Evolutionary conservation across 30 jellyfish, hydroid and myxozoan genomes (phyloP), one percentile per base, ranked within the genome.

Genomic region (Aurelia aurita complex sp. Pacific): DNA sequence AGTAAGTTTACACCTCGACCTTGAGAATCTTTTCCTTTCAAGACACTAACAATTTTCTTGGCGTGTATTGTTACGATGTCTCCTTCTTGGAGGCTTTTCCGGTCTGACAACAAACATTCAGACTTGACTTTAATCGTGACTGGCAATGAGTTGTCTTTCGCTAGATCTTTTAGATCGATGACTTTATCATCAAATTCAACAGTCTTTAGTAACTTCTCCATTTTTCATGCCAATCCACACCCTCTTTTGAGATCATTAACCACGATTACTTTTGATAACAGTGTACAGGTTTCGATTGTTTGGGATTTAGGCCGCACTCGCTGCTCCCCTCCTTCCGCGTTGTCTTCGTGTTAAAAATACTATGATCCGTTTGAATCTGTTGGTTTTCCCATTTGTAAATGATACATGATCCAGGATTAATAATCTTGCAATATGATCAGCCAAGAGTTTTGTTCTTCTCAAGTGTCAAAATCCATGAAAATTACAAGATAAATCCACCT

Each of bases 1-100:
- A 95, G 86, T 61, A 92, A 73, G 17, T 23, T 61, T 6, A 92
- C 73, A 50, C 40, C 57, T 64, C 88, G 57, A 11, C 97, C 98
- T 15, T 88, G 71, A 10, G 53, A 76, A 83, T 92, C 98, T n/a
- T 69, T 76, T 3, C 97, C 98, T 32, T 74, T 61, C 62, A 92
- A 61, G 35, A 70, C 76, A 19, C 85, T 92, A 32, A 92, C 79
- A 16, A 88, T 82, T 75, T 70, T 76, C 74, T 72, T 77, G 55
- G 86, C 97, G 43, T 82, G 98, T 18, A 92, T 76, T 33, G 80
- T 66, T 36, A 92, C 42, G 40, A 81, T 53, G 67, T 88, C 96
- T 7, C 91, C 98, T 38, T 77, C 90, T n/a, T 64, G 80, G 42
- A 81, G 35, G 50, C 83, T 9, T 36, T 52, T 54, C 71, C 60